Percentiles rank a stretch among this genome's conserved stretches.
Evolutionary conservation across 2,888 invertebrate species (phyloP).

Genomic region (Acleris literana): DNA sequence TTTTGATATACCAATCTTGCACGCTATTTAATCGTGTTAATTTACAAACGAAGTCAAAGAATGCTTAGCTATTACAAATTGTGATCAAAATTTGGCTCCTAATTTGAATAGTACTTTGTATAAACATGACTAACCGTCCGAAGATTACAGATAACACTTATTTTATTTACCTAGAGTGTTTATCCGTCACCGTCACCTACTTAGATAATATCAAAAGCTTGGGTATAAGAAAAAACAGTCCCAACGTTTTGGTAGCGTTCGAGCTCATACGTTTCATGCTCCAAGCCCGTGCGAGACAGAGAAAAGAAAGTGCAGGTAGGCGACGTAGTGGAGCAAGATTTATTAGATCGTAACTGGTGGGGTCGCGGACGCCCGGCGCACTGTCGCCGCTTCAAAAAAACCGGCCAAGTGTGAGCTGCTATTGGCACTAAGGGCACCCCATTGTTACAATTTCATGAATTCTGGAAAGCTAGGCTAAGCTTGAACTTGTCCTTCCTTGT

Average conservation of each 20-base stretch:
- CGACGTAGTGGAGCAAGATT: constrained; percentile 67
- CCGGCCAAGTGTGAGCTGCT: constrained; percentile 34
- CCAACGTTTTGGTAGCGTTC: constrained; percentile 56
- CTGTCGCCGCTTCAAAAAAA: constrained; percentile 59
- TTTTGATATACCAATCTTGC: too few relatives aligned
- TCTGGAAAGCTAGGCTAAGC: neutral
- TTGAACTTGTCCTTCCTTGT: too few relatives aligned
- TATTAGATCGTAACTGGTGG: constrained; percentile 80
- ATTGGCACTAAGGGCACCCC: constrained; percentile 18
- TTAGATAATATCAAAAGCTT: constrained; percentile 49
- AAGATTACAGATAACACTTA: constrained; percentile 24
- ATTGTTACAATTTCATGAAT: constrained; percentile 13
- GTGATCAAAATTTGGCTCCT: neutral
- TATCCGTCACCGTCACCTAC: constrained; percentile 37
- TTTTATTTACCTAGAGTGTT: constrained; percentile 32
- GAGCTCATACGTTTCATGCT: constrained; percentile 56
- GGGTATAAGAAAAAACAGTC: constrained; percentile 52
- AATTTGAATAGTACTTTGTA: constrained; percentile 1
- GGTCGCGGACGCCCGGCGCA: constrained; percentile 66
- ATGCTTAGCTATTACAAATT: constrained; percentile 14
- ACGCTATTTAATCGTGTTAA: constrained; percentile 14
- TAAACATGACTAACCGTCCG: constrained; percentile 11
- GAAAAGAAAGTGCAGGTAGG: constrained; percentile 80
- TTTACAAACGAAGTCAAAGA: constrained; percentile 12
- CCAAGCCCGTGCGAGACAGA: constrained; percentile 68